Percentiles rank a stretch among this genome's conserved stretches.
Evolutionary conservation across 2,888 invertebrate genomes (phyloP).

Genomic region (Sinodicranocentrus sp.): DNA sequence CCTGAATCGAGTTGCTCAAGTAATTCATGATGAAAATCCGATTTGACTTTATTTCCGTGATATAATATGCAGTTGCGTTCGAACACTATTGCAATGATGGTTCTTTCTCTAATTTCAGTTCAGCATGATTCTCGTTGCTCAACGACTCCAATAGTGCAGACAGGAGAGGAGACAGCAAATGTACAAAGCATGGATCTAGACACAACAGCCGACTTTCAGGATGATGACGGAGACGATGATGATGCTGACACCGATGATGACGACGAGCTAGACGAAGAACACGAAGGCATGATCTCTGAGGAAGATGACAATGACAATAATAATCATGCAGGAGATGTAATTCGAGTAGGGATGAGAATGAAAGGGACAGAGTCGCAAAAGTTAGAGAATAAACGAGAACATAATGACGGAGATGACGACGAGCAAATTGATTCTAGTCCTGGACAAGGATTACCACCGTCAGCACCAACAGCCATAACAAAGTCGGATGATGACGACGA

Average conservation of each 20-base stretch:
- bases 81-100: too few species aligned
- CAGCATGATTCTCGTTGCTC: not conserved
- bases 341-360: not conserved
- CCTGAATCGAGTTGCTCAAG: constrained; percentile 5
- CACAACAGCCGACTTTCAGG: constrained; percentile 26
- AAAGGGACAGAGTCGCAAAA: not conserved
- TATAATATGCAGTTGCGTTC: too few species aligned
- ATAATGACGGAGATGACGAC: constrained; percentile 45
- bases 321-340: constrained; percentile 17
- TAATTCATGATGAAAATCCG: not conserved
- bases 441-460: not conserved
- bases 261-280: constrained; percentile 45
- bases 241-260: constrained; percentile 39
- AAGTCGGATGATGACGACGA: constrained; percentile 48
- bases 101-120: not conserved
- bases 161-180: constrained; percentile 27
- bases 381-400: not conserved
- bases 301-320: constrained; percentile 45
- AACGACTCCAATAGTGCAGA: not conserved
- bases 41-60: not conserved
- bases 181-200: constrained; percentile 45
- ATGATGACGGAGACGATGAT: constrained; percentile 38
- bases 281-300: constrained; percentile 18
- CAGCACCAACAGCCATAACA: not conserved
- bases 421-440: constrained; percentile 40